Percentiles rank a stretch among this genome's conserved stretches.
phyloP scores from a whole-genome alignment of 1,140 invertebrate species.

The Bombus superbus region DNA sequence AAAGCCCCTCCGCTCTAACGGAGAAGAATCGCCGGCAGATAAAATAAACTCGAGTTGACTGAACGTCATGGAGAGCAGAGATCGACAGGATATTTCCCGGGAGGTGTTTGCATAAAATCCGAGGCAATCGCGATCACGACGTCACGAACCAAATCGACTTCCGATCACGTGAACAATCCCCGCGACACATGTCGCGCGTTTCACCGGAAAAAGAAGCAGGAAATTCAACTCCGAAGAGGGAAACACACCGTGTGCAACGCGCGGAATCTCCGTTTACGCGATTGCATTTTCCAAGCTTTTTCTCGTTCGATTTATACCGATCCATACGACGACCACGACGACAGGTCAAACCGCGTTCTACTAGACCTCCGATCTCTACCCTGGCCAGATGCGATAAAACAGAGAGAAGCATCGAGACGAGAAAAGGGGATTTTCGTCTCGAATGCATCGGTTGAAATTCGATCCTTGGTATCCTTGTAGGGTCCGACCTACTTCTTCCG shows the following conservation, averaged over 20 bases:
- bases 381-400: background rate
- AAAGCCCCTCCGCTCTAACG: too few species aligned
- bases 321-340: background rate
- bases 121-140: constrained; percentile 1
- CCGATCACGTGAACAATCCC: constrained; percentile 21
- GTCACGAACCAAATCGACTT: constrained; percentile 19
- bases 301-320: background rate
- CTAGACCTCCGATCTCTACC: too few species aligned
- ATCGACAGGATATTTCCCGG: background rate
- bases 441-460: constrained; percentile 17
- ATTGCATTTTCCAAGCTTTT: background rate
- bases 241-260: background rate
- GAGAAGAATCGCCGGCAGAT: background rate
- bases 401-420: background rate
- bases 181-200: constrained; percentile 11
- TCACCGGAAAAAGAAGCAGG: background rate
- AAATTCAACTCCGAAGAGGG: background rate
- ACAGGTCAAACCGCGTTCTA: constrained; percentile 21
- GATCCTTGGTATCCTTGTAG: background rate
- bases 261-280: background rate
- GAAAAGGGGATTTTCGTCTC: background rate
- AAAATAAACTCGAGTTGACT: background rate
- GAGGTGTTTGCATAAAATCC: constrained; percentile 7
- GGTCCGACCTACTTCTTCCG: constrained; percentile 37
- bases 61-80: background rate